phyloP scores from a whole-genome alignment of 2,797 vertebrate species.

The Sebastes itinus region DNA sequence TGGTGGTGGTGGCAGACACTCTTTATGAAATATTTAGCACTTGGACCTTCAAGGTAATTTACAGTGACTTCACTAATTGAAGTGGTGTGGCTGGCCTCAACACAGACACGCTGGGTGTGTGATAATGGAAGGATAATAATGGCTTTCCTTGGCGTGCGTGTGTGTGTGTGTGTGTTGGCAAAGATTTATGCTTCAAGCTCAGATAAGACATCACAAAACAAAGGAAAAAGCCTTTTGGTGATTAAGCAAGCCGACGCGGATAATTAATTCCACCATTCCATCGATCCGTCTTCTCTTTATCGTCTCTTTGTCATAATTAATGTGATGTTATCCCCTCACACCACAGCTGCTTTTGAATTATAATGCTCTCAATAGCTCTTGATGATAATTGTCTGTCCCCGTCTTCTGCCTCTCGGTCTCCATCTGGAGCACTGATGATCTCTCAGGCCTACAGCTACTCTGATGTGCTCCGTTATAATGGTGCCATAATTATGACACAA shows the following conservation, averaged over 20 bases:
- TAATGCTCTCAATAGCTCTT: slow-evolving; percentile 26
- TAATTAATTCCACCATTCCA: slow-evolving; percentile 41
- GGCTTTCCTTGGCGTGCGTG: neutral
- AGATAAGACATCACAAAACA: slow-evolving; percentile 28
- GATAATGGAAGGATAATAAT: slow-evolving; percentile 45
- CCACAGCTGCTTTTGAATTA: slow-evolving; percentile 40
- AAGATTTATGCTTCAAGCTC: slow-evolving; percentile 33
- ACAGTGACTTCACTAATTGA: slow-evolving; percentile 55
- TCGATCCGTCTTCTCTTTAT: slow-evolving; percentile 23
- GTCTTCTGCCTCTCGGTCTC: slow-evolving; percentile 12
- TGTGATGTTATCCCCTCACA: slow-evolving; percentile 35
- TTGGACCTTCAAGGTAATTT: slow-evolving; percentile 52
- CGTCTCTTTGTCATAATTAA: slow-evolving; percentile 59
- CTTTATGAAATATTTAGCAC: slow-evolving; percentile 71
- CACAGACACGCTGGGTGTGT: slow-evolving; percentile 12
- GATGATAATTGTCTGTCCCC: slow-evolving; percentile 18
- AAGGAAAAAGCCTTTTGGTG: slow-evolving; percentile 13
- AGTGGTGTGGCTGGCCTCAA: slow-evolving; percentile 12
- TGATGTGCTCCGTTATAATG: neutral
- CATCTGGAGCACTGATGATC: slow-evolving; percentile 25
- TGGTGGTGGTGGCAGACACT: slow-evolving; percentile 6
- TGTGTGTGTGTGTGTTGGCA: neutral
- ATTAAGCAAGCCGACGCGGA: slow-evolving; percentile 19
- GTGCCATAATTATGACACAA: neutral
- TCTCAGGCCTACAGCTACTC: neutral